Evolutionary conservation across 2,888 invertebrate species (phyloP).

Genomic region (Catonia carolina): DNA sequence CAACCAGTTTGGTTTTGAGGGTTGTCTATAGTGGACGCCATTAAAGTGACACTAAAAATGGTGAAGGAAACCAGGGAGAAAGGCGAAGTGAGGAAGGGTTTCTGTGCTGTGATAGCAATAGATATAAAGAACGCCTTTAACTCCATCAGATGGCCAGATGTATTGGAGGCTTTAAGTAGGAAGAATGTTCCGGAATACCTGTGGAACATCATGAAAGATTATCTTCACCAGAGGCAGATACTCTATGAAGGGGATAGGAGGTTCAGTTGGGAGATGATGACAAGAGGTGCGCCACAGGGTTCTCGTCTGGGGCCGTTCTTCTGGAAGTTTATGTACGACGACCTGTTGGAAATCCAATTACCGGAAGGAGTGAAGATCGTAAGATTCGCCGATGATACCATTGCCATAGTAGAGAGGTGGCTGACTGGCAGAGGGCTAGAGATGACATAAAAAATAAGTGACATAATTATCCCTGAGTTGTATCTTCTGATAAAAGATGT

Average conservation of each 20-base stretch:
- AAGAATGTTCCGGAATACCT: not conserved
- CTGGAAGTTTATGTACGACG: not conserved
- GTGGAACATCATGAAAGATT: not conserved
- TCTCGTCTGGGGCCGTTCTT: not conserved
- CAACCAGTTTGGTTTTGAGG: too few relatives aligned
- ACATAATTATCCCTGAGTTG: too few relatives aligned
- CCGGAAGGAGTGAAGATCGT: not conserved
- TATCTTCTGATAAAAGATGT: too few relatives aligned
- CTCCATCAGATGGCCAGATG: not conserved
- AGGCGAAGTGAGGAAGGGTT: not conserved
- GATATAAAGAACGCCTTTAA: not conserved
- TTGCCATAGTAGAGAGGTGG: not conserved
- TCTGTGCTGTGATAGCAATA: not conserved
- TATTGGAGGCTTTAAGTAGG: not conserved
- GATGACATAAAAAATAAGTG: too few relatives aligned
- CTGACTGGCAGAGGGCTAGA: too few relatives aligned
- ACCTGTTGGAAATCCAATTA: not conserved
- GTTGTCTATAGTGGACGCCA: too few relatives aligned
- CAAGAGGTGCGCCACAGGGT: not conserved
- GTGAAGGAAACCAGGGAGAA: too few relatives aligned
- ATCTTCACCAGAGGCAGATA: slow-evolving; percentile 3
- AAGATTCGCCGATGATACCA: not conserved
- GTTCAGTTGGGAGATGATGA: not conserved
- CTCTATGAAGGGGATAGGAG: not conserved
- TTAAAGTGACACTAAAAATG: too few relatives aligned